Base-by-base conservation (phyloP, 2,797 vertebrate genomes). In the Anguilla marmorata region DNA sequence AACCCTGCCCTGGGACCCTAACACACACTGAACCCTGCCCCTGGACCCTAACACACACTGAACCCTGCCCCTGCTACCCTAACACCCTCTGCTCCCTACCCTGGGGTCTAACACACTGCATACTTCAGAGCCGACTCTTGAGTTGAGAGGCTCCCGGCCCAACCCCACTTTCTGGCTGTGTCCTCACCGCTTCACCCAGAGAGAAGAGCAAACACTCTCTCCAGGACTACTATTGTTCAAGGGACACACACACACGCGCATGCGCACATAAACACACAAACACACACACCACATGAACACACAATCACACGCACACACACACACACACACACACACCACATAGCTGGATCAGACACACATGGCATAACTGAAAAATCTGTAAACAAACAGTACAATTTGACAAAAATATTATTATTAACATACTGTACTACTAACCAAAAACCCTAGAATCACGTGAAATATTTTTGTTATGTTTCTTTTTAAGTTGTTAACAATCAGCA, bases 141-240 rank as follows among this genome's bases (percentile, higher is more conserved):
- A 63, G 11, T 84, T 9, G 60, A 88, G 82, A 41, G 50, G 82
- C 33, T 33, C 27, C 63, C 27, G 74, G 63, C 30, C 82, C 66
- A 45, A 92, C 90, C 90, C 91, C 91, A 90, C 90, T 92, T 91
- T 92, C 90, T 91, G 91, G 91, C 90, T 85, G 30, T 45, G 63
- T 24, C 5, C 0, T 11, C 56, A 24, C 63, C 0, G 63, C 60
- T 88, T 88, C 41, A 85, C 5, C 45, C 69, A 50, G 33, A 88
- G 87, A 85, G 82, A 37, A 74, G 82, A 27, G 82, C 63, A 88
- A 88, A 88, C 87, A 88, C 27, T 14, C 74, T 79, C 74, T 41
- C 37, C 37, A 19, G 37, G 19, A 79, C 45, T 45, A 79, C 74
- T 12, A 76, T 76, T 76, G 72, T 76, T 41, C 3, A 33, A 91